A percentile compares a stretch with the other conserved stretches of the same genome.
Evolutionary conservation across 2,888 invertebrate species (phyloP).

Genomic region (Andrena camellia): DNA sequence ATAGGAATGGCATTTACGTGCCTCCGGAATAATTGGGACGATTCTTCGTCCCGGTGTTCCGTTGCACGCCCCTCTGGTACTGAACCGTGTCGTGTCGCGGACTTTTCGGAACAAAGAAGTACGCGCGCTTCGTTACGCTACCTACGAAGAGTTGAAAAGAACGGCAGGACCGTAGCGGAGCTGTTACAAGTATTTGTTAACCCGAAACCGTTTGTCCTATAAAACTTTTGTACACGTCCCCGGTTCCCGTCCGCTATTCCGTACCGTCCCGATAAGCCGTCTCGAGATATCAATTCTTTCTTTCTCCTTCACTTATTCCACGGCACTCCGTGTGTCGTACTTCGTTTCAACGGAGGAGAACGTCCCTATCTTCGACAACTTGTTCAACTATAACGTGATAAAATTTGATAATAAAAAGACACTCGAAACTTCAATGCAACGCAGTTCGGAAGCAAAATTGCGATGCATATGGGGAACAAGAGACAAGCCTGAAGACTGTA

Average conservation of each 20-base stretch:
- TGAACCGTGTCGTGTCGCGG: constrained; percentile 4
- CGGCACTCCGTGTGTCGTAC: neutral
- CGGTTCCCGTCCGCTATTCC: neutral
- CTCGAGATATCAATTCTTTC: neutral
- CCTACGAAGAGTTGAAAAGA: constrained; percentile 17
- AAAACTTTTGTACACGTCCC: constrained; percentile 26
- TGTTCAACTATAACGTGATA: neutral
- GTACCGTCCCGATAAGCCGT: neutral
- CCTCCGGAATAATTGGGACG: constrained; percentile 29
- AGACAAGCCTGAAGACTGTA: too few relatives aligned
- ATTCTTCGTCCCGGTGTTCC: constrained; percentile 7
- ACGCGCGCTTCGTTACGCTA: constrained; percentile 2
- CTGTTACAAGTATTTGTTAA: constrained; percentile 42
- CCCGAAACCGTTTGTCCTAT: constrained; percentile 36
- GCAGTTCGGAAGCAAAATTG: too few relatives aligned
- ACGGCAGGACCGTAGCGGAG: neutral
- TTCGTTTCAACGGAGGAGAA: neutral
- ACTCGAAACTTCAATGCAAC: too few relatives aligned
- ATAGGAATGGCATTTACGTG: constrained; percentile 15
- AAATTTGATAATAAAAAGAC: neutral
- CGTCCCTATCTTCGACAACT: neutral
- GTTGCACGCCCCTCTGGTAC: neutral
- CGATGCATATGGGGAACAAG: too few relatives aligned
- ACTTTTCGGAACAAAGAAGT: constrained; percentile 9
- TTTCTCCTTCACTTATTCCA: constrained; percentile 8